phyloP scores from a whole-genome alignment of 2,888 invertebrate genomes.

The Pogonocherus hispidulus region DNA sequence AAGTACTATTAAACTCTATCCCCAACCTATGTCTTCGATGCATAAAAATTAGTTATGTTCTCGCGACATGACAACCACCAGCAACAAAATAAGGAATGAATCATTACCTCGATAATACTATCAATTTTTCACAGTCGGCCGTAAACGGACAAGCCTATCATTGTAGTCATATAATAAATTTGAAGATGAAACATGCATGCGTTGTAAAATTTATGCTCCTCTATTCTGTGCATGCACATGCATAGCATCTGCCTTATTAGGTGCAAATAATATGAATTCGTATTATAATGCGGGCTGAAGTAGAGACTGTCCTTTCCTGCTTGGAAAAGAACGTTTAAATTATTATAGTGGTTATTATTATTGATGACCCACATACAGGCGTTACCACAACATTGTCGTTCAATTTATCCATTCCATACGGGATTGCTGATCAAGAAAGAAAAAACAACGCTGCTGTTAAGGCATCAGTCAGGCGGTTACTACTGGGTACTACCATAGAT shows the following conservation, averaged over 20 bases:
- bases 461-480: too few relatives aligned
- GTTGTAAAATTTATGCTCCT: conserved; percentile 26
- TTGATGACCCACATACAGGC: conserved; percentile 37
- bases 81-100: conserved; percentile 13
- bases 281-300: conserved; percentile 27
- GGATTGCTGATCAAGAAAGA: too few relatives aligned
- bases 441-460: too few relatives aligned
- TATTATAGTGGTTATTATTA: conserved; percentile 38
- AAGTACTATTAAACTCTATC: background rate
- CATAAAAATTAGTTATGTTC: conserved; percentile 3
- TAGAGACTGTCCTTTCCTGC: background rate
- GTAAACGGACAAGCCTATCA: conserved; percentile 11
- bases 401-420: too few relatives aligned
- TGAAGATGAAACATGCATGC: conserved; percentile 14
- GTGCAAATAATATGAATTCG: conserved; percentile 28
- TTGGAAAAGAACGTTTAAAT: conserved; percentile 27
- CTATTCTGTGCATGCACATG: background rate
- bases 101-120: conserved; percentile 25
- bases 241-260: conserved; percentile 38
- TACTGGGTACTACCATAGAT: too few relatives aligned
- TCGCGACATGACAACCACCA: background rate
- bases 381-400: too few relatives aligned
- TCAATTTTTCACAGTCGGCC: conserved; percentile 17
- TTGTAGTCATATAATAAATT: conserved; percentile 14
- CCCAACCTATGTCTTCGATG: background rate